These are phyloP conservation scores for Glaucidium brasilianum DNA, from an alignment of 2,113 vertebrate species.

Conservation along the genomic window DNA sequence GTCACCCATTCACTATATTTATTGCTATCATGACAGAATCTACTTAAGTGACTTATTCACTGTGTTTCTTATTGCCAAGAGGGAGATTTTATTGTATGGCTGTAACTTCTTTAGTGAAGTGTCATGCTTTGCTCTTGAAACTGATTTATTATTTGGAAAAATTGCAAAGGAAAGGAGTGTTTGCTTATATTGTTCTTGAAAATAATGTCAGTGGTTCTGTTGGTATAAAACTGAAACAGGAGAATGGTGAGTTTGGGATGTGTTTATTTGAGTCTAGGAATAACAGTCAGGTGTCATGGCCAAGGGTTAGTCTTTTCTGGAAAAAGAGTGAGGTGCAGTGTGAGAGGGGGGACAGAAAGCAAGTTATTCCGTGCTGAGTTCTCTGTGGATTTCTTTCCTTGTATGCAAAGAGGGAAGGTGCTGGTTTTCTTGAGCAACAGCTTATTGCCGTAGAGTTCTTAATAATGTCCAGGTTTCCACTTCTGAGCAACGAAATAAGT, in stretches of 20 bases:
- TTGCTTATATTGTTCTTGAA: not conserved
- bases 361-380: not conserved
- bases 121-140: not conserved
- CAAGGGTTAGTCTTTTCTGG: not conserved
- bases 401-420: not conserved
- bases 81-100: not conserved
- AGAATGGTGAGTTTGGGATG: not conserved
- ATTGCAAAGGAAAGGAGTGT: not conserved
- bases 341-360: not conserved
- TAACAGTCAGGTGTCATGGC: not conserved
- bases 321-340: not conserved
- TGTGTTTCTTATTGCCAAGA: not conserved
- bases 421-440: not conserved
- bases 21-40: not conserved
- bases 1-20: not conserved
- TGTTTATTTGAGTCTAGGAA: not conserved
- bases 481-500: not conserved
- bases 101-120: not conserved
- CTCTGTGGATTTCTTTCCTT: not conserved
- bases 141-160: not conserved
- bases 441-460: not conserved
- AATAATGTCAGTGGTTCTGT: accelerated
- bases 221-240: not conserved
- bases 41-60: not conserved
- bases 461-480: not conserved